These are phyloP conservation scores for Branchipolynoe longqiensis DNA, from an alignment of 2,888 invertebrate genomes.

Conservation along the genomic window DNA sequence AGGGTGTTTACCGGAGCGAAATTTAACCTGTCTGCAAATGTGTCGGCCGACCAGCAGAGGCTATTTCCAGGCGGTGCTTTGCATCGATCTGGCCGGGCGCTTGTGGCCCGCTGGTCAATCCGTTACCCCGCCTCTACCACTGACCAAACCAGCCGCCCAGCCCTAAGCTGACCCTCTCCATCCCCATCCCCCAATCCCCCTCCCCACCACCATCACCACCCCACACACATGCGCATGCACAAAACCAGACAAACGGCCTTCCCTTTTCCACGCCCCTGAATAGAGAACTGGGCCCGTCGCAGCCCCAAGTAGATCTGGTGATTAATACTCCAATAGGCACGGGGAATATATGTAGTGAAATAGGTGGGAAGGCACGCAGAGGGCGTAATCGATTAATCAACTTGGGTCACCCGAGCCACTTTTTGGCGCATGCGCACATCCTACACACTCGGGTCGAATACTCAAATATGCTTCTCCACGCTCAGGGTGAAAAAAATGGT, in stretches of 20 bases:
- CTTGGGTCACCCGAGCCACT: too few relatives aligned
- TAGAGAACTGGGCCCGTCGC: background rate
- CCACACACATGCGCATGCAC: too few relatives aligned
- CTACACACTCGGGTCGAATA: too few relatives aligned
- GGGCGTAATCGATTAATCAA: background rate
- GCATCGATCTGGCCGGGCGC: conserved; percentile 11
- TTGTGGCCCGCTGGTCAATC: conserved; percentile 12
- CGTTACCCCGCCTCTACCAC: background rate
- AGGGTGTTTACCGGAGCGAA: background rate
- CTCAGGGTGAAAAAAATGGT: too few relatives aligned
- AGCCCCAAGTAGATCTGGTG: background rate
- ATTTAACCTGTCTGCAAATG: conserved; percentile 25
- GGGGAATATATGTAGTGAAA: background rate
- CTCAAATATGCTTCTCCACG: too few relatives aligned
- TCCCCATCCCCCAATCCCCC: too few relatives aligned
- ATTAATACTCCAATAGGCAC: background rate
- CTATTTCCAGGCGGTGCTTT: conserved; percentile 36
- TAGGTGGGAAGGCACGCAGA: background rate
- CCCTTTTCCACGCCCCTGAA: conserved; percentile 2
- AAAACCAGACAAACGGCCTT: background rate
- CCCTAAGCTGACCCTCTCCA: too few relatives aligned
- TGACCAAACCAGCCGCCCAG: too few relatives aligned
- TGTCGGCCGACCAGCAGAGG: background rate
- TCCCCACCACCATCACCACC: too few relatives aligned
- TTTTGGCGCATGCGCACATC: too few relatives aligned